These are phyloP conservation scores for Oryzias melastigma DNA, from an alignment of 2,113 vertebrate genomes.

Conservation along the genomic window DNA sequence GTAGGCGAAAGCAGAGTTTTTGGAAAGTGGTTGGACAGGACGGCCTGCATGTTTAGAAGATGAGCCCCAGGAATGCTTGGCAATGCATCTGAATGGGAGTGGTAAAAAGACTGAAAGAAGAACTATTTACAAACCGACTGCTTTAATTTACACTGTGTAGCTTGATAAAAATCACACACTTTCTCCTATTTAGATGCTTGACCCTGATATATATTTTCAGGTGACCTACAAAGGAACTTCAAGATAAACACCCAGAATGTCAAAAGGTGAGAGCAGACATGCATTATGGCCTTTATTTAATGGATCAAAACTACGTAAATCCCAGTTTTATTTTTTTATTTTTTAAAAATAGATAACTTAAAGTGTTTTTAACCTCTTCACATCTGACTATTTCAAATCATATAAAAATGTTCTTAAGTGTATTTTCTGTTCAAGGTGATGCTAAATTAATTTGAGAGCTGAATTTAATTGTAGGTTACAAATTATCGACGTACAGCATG, in stretches of 20 bases:
- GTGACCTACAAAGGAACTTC: conserved; percentile 15
- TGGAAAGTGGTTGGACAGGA: conserved; percentile 66
- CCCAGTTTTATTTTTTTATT: no score
- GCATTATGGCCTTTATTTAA: neutral
- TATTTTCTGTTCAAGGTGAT: no score
- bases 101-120: conserved; percentile 8
- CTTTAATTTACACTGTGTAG: neutral
- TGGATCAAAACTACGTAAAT: no score
- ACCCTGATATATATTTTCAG: conserved; percentile 17
- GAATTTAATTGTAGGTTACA: no score
- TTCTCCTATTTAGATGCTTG: neutral
- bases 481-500: no score
- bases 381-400: no score
- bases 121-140: conserved; percentile 2
- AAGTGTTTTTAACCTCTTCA: no score
- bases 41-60: conserved; percentile 58
- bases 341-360: no score
- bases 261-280: conserved; percentile 55
- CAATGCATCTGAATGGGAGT: conserved; percentile 30
- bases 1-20: conserved; percentile 17
- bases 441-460: no score
- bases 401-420: no score
- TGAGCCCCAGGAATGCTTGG: conserved; percentile 58
- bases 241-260: conserved; percentile 27
- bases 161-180: neutral